Evolutionary conservation across 1,140 invertebrate genomes (phyloP).

Genomic region (Sipha flava): DNA sequence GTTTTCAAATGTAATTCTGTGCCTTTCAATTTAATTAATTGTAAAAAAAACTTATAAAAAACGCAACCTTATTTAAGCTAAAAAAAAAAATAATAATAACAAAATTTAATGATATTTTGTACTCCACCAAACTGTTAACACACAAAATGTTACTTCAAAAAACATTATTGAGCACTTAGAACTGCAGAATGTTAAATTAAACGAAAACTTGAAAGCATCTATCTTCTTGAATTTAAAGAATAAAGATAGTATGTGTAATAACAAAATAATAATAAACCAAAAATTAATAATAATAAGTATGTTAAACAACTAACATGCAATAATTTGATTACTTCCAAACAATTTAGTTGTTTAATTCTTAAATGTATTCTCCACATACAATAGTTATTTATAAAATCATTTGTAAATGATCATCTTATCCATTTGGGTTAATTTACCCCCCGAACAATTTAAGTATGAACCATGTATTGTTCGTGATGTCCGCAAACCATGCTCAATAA

Average conservation of each 20-base stretch:
- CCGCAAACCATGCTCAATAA: neutral
- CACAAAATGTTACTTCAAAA: neutral
- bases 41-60: no score
- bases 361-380: neutral
- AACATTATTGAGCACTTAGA: neutral
- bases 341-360: neutral
- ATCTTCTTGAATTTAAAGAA: neutral
- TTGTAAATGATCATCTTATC: slow-evolving; percentile 14
- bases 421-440: neutral
- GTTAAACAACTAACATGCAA: neutral
- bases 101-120: neutral
- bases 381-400: slow-evolving; percentile 12
- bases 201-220: neutral
- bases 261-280: neutral
- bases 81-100: no score
- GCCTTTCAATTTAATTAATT: no score
- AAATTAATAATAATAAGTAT: neutral
- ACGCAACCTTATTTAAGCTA: no score
- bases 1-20: neutral
- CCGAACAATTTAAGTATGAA: neutral
- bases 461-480: neutral
- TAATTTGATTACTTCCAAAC: neutral
- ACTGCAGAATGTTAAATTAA: neutral
- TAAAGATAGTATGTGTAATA: neutral
- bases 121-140: neutral